Conservation (phyloP, 2,113 vertebrate genomes). For the Lipotes vexillifer region DNA sequence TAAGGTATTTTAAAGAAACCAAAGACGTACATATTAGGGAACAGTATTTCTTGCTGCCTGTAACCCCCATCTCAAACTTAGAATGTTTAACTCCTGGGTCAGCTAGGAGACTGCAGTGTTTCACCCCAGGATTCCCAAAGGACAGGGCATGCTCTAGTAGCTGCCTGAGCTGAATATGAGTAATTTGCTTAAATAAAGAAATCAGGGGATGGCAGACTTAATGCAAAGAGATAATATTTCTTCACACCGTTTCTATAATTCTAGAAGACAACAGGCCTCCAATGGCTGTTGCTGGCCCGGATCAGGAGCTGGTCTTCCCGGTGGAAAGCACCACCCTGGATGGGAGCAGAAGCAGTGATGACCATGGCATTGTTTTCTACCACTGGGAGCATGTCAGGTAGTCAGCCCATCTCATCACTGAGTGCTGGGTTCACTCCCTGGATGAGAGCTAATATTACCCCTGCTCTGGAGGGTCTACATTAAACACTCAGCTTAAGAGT, state of each 20-base stretch:
- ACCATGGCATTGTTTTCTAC: slow-evolving; percentile 83
- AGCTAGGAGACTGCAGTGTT: neutral
- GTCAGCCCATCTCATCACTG: neutral
- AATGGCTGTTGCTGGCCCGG: slow-evolving; percentile 84
- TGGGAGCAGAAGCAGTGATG: slow-evolving; percentile 87
- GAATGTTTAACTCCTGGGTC: neutral
- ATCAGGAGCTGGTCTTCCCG: slow-evolving; percentile 85
- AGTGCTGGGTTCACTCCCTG: neutral
- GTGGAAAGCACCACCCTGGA: slow-evolving; percentile 82
- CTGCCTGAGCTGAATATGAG: neutral
- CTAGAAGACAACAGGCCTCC: slow-evolving; percentile 84
- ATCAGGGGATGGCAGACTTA: neutral
- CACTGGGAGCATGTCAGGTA: slow-evolving; percentile 88
- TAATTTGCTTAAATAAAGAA: neutral
- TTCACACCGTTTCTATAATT: neutral
- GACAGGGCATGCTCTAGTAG: neutral
- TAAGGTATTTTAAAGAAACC: neutral
- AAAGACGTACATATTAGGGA: neutral
- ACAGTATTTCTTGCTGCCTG: neutral
- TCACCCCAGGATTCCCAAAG: no score
- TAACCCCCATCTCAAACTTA: neutral
- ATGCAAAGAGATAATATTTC: neutral
- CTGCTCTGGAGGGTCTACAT: neutral
- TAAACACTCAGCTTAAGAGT: accelerated
- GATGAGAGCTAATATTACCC: accelerated